A percentile compares a stretch with the other conserved stretches of the same genome.
Conservation (phyloP, 2,797 vertebrate genomes). For the Acestrorhynchus altus region DNA sequence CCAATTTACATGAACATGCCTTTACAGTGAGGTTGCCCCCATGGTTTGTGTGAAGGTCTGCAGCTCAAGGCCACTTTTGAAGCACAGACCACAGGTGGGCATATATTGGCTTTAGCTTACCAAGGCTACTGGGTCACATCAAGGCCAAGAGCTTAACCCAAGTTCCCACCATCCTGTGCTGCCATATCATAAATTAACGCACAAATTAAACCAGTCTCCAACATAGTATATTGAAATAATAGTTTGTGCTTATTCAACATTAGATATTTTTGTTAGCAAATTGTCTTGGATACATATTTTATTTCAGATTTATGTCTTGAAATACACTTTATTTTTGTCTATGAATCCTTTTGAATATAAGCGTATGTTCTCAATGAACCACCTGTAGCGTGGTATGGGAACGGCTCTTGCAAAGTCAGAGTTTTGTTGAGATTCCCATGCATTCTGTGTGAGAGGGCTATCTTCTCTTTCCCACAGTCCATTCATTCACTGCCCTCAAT, state of each 20-base stretch:
- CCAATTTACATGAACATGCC: not conserved
- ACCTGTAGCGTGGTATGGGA: conserved; percentile 46
- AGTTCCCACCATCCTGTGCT: conserved; percentile 70
- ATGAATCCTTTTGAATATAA: not conserved
- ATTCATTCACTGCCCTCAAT: conserved; percentile 73
- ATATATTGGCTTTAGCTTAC: not conserved
- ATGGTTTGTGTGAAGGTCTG: not conserved
- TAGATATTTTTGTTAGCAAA: not conserved
- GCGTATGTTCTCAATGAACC: not conserved
- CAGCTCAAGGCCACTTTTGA: not conserved
- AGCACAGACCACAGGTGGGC: conserved; percentile 4
- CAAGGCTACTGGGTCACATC: conserved; percentile 34
- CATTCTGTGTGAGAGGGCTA: conserved; percentile 79
- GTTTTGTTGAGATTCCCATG: conserved; percentile 70
- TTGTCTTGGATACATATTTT: too few species aligned
- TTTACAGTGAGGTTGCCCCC: not conserved
- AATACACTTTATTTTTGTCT: not conserved
- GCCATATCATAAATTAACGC: conserved; percentile 59
- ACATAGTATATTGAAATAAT: conserved; percentile 69
- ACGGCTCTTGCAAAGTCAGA: conserved; percentile 36
- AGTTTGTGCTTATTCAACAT: conserved; percentile 45
- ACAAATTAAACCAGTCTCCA: conserved; percentile 62
- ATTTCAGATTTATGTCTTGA: not conserved
- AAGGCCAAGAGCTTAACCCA: conserved; percentile 38
- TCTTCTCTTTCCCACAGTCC: conserved; percentile 82